These are phyloP conservation scores for Myripristis murdjan DNA, from an alignment of 2,797 vertebrate species.

Conservation along the genomic window DNA sequence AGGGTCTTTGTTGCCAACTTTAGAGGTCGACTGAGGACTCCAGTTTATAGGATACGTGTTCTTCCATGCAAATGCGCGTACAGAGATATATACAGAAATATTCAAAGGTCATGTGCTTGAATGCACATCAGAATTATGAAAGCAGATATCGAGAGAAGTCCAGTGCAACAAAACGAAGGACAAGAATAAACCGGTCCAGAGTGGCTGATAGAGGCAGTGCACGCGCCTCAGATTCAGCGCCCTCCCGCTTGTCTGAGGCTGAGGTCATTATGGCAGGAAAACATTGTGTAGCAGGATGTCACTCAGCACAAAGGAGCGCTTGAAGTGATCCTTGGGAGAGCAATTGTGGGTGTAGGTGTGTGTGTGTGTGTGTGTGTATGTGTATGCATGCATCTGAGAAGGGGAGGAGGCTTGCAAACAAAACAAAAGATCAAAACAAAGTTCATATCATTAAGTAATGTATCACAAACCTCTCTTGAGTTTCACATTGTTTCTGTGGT, in stretches of 20 bases:
- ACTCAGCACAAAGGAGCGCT: slow-evolving; percentile 61
- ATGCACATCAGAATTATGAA: background rate
- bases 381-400: slow-evolving; percentile 17
- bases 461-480: slow-evolving; percentile 38
- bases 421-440: slow-evolving; percentile 67
- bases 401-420: slow-evolving; percentile 42
- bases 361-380: slow-evolving; percentile 21
- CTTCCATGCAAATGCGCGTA: too few relatives aligned
- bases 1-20: slow-evolving; percentile 9
- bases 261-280: slow-evolving; percentile 49
- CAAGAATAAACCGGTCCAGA: background rate
- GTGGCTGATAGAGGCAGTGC: background rate
- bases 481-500: slow-evolving; percentile 43
- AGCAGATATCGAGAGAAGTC: background rate
- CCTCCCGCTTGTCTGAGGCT: background rate
- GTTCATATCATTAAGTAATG: slow-evolving; percentile 34
- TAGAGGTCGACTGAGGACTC: background rate
- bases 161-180: background rate
- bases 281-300: slow-evolving; percentile 57
- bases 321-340: slow-evolving; percentile 39
- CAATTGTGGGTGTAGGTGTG: background rate
- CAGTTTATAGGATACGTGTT: too few relatives aligned
- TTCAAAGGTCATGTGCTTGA: too few relatives aligned
- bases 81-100: too few relatives aligned
- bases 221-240: background rate